A percentile compares a stretch with the other conserved stretches of the same genome.
These are phyloP conservation scores for Catharus ustulatus DNA, from an alignment of 2,797 vertebrate species.

Conservation along the genomic window DNA sequence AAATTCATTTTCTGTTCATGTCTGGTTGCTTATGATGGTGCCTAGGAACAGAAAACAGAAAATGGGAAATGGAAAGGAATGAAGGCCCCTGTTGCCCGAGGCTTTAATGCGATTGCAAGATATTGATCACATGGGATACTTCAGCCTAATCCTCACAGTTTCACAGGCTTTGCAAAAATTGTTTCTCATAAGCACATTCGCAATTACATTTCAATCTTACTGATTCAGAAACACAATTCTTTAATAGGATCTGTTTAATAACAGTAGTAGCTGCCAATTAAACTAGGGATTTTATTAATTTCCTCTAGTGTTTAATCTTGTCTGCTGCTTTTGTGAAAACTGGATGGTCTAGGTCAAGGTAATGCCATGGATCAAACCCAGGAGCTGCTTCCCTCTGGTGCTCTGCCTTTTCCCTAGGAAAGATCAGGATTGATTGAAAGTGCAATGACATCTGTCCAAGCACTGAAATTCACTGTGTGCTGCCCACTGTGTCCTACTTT, in stretches of 20 bases:
- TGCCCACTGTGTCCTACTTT: not conserved
- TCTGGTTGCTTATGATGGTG: conserved; percentile 27
- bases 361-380: not conserved
- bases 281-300: conserved; percentile 9
- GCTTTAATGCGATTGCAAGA: conserved; percentile 24
- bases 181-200: conserved; percentile 41
- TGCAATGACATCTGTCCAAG: not conserved
- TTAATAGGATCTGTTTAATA: conserved; percentile 16
- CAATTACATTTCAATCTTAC: conserved; percentile 26
- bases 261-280: not conserved
- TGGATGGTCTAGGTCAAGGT: not conserved
- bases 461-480: not conserved
- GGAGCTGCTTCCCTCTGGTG: not conserved
- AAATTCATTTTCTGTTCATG: conserved; percentile 58
- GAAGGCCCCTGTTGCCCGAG: not conserved
- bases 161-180: conserved; percentile 30
- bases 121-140: conserved; percentile 42
- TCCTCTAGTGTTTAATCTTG: not conserved
- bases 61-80: not conserved
- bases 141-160: conserved; percentile 39
- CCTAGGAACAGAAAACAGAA: conserved; percentile 42
- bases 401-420: not conserved
- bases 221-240: not conserved
- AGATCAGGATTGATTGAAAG: not conserved
- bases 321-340: not conserved